Percentiles rank a stretch among this genome's conserved stretches.
These are phyloP conservation scores for Xerus inauris DNA, from an alignment of 2,113 vertebrate genomes.

Conservation along the genomic window DNA sequence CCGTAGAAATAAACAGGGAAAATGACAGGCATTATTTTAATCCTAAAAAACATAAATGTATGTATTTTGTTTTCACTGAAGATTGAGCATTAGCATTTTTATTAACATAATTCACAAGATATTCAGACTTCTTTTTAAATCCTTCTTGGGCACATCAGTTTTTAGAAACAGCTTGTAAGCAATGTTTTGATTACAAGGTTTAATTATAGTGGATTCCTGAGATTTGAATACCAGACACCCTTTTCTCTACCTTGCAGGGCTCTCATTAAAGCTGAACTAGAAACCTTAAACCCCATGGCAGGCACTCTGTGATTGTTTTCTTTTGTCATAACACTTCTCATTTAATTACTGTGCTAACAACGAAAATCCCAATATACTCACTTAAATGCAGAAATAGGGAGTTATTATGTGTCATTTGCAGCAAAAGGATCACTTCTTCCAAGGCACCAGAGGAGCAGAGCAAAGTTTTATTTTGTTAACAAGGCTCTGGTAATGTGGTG, in stretches of 20 bases:
- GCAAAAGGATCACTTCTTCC: neutral
- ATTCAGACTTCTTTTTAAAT: conserved; percentile 23
- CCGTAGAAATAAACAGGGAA: neutral
- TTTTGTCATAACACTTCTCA: conserved; percentile 50
- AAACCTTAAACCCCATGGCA: conserved; percentile 39
- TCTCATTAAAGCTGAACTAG: conserved; percentile 51
- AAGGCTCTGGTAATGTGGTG: neutral
- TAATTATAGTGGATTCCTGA: conserved; percentile 50
- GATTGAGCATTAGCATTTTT: conserved; percentile 1
- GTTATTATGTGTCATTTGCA: neutral
- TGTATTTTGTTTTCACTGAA: conserved; percentile 12
- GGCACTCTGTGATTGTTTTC: conserved; percentile 52
- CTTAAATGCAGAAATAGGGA: conserved; percentile 38
- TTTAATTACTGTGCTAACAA: conserved; percentile 55
- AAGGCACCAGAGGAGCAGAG: neutral
- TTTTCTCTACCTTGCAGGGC: conserved; percentile 31
- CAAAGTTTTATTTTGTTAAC: neutral
- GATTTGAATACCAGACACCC: conserved; percentile 69
- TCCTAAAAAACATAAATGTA: neutral
- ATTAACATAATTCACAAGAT: conserved; percentile 34
- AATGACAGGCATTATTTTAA: conserved; percentile 2
- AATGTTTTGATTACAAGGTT: conserved; percentile 60
- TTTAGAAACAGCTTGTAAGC: neutral
- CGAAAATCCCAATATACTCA: neutral
- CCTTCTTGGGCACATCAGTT: neutral